phyloP scores from a whole-genome alignment of 2,888 invertebrate species.

The Hirtodrosophila cameraria region DNA sequence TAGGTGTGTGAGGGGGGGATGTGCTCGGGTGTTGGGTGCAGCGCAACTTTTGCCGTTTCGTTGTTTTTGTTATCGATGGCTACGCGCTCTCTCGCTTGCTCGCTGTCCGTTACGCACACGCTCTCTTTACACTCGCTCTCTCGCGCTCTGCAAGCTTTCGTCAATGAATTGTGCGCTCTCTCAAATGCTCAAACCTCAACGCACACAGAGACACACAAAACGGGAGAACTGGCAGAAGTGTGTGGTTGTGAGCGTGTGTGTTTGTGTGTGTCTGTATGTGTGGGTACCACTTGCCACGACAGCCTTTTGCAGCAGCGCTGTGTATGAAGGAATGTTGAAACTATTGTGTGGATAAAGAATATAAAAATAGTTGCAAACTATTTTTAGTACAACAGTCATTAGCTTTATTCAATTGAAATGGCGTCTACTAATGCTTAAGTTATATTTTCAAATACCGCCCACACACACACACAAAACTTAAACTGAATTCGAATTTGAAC shows the following conservation, averaged over 20 bases:
- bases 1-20: constrained; percentile 27
- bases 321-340: constrained; percentile 59
- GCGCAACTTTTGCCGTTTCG: constrained; percentile 61
- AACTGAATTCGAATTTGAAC: too few species aligned
- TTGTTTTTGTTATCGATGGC: constrained; percentile 75
- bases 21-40: constrained; percentile 54
- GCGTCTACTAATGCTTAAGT: constrained; percentile 12
- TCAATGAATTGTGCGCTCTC: constrained; percentile 71
- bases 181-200: constrained; percentile 30
- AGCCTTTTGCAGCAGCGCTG: constrained; percentile 57
- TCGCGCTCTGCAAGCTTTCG: constrained; percentile 48
- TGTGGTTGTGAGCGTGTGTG: constrained; percentile 24
- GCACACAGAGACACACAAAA: constrained; percentile 41
- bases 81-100: constrained; percentile 32
- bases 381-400: constrained; percentile 58
- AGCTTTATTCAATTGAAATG: constrained; percentile 29
- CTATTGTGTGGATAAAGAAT: constrained; percentile 50
- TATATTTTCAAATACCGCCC: background rate
- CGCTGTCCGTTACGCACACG: constrained; percentile 16
- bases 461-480: constrained; percentile 16
- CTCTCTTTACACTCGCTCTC: constrained; percentile 11
- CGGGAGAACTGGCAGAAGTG: constrained; percentile 2
- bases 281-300: constrained; percentile 72
- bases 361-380: constrained; percentile 70
- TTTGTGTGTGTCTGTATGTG: constrained; percentile 55